A percentile compares a stretch with the other conserved stretches of the same genome.
These are phyloP conservation scores for Caerostris extrusa DNA, from an alignment of 1,140 invertebrate genomes.

Conservation along the genomic window DNA sequence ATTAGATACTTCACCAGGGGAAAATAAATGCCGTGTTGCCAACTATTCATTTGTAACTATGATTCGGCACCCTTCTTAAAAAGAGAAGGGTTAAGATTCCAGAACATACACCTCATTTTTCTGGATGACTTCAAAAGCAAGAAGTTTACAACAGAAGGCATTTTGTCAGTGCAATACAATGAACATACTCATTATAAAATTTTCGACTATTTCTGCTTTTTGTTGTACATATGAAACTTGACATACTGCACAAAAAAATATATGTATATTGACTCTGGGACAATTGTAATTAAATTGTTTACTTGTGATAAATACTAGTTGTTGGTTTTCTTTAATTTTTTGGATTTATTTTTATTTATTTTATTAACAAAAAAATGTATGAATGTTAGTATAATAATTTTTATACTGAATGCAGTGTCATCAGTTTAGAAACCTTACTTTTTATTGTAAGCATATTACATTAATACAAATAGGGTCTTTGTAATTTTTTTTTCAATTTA, in stretches of 20 bases:
- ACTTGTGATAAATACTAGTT: not conserved
- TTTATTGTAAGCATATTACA: no score
- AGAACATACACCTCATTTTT: not conserved
- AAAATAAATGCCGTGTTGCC: not conserved
- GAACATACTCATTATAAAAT: not conserved
- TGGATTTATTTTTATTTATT: no score
- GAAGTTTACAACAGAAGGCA: not conserved
- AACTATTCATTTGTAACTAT: not conserved
- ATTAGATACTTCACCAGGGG: not conserved
- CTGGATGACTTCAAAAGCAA: not conserved
- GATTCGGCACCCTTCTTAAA: not conserved
- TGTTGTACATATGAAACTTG: not conserved
- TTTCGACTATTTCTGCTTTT: not conserved
- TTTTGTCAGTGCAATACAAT: slow-evolving; percentile 31
- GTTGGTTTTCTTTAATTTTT: not conserved
- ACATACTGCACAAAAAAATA: not conserved
- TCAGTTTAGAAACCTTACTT: no score
- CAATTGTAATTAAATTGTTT: slow-evolving; percentile 62
- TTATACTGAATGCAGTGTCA: no score
- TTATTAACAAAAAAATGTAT: not conserved
- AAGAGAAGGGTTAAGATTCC: not conserved
- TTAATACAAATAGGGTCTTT: no score
- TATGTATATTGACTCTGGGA: slow-evolving; percentile 40
- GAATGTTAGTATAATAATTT: no score
- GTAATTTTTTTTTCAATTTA: no score